These are phyloP conservation scores for Drosophila neocordata DNA, from an alignment of 1,140 invertebrate genomes.

Conservation along the genomic window DNA sequence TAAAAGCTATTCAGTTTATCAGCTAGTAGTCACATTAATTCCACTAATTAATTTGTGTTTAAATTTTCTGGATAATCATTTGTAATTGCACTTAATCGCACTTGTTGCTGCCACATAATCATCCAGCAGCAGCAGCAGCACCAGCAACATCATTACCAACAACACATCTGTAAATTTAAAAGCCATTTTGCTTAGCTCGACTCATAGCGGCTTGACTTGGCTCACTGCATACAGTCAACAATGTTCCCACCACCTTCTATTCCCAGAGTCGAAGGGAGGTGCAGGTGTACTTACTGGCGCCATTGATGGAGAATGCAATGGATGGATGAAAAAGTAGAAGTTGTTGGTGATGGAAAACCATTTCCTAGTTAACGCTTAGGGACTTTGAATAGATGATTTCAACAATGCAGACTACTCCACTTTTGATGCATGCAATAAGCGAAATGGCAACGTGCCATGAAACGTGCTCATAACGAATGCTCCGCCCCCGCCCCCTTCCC, in stretches of 20 bases:
- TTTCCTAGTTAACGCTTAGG: conserved; percentile 63
- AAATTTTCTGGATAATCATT: conserved; percentile 34
- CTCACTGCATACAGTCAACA: conserved; percentile 24
- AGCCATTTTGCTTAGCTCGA: conserved; percentile 57
- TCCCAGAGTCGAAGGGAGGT: neutral
- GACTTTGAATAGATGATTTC: conserved; percentile 45
- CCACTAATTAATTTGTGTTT: neutral
- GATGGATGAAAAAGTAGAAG: neutral
- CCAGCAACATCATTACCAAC: conserved; percentile 22
- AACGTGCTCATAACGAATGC: conserved; percentile 44
- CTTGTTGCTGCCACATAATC: conserved; percentile 49
- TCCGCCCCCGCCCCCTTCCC: too few species aligned
- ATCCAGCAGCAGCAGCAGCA: conserved; percentile 26
- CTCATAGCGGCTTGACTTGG: conserved; percentile 30
- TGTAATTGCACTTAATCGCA: conserved; percentile 51
- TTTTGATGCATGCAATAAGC: conserved; percentile 46
- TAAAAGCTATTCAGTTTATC: too few species aligned
- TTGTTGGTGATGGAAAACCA: conserved; percentile 58
- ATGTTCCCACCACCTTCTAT: neutral
- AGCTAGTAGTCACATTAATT: too few species aligned
- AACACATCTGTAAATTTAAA: conserved; percentile 49
- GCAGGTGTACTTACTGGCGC: conserved; percentile 16
- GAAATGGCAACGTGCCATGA: conserved; percentile 67
- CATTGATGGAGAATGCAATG: conserved; percentile 28
- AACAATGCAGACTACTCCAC: conserved; percentile 16